Percentiles rank a stretch among this genome's conserved stretches.
phyloP scores from a whole-genome alignment of 2,113 vertebrate species.

The Aplodontia rufa region DNA sequence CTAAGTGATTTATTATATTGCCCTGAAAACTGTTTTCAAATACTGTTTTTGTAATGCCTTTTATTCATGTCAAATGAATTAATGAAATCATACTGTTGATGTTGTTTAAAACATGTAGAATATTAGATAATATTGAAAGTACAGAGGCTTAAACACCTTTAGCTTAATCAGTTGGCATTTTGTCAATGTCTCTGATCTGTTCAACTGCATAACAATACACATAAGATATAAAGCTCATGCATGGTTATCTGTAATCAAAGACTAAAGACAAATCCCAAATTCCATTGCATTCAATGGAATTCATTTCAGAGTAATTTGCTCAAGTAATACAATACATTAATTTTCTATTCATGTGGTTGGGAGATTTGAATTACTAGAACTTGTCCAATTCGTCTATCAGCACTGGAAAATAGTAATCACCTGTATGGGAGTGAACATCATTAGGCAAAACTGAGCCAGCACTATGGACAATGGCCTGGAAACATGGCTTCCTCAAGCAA shows the following conservation, averaged over 20 bases:
- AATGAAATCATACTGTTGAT: background rate
- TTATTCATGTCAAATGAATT: background rate
- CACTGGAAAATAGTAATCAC: background rate
- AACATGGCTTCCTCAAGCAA: background rate
- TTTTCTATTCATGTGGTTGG: background rate
- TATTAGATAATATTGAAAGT: background rate
- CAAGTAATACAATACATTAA: background rate
- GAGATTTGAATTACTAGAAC: background rate
- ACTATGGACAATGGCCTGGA: background rate
- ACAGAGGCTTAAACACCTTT: background rate
- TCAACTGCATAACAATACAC: background rate
- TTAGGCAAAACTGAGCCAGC: background rate
- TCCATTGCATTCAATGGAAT: background rate
- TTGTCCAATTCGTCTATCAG: background rate
- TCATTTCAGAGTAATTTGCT: constrained; percentile 27
- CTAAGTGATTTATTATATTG: background rate
- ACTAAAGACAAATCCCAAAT: constrained; percentile 21
- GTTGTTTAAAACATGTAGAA: background rate
- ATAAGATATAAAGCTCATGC: background rate
- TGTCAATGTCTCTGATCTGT: too few species aligned
- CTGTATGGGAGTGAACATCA: too few species aligned
- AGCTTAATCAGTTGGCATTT: too few species aligned
- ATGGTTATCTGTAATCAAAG: constrained; percentile 29
- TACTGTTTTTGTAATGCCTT: background rate
- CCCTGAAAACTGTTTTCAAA: background rate